Percentiles rank a stretch among this genome's conserved stretches.
These are phyloP conservation scores for Spermophilus dauricus DNA, from an alignment of 2,113 vertebrate genomes.

Conservation along the genomic window DNA sequence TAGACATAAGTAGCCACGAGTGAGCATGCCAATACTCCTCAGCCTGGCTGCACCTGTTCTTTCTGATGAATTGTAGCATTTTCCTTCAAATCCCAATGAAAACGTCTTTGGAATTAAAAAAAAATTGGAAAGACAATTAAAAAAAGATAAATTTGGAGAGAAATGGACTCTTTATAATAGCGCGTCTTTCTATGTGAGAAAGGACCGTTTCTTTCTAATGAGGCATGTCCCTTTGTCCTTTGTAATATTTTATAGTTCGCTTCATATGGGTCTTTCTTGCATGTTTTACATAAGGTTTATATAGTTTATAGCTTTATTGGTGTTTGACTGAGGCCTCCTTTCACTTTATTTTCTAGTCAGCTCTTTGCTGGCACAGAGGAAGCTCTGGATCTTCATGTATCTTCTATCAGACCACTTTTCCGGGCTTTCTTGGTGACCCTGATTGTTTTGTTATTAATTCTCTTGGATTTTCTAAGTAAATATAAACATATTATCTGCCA, in stretches of 20 bases:
- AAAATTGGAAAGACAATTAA: neutral
- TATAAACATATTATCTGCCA: slow-evolving; percentile 1
- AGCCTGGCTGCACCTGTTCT: fast-evolving
- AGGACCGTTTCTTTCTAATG: neutral
- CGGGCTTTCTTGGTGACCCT: neutral
- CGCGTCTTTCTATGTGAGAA: neutral
- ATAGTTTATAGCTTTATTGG: neutral
- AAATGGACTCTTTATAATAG: neutral
- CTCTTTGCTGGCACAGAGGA: fast-evolving
- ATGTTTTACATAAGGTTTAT: neutral
- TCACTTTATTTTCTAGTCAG: neutral
- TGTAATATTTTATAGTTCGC: neutral
- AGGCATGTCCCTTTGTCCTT: neutral
- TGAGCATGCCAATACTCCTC: fast-evolving
- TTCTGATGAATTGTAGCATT: neutral
- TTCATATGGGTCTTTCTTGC: neutral
- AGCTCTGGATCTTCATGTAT: neutral
- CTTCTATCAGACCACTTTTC: neutral
- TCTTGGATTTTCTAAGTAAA: slow-evolving; percentile 44
- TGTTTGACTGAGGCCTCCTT: neutral
- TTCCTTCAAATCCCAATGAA: neutral
- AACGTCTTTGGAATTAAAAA: neutral
- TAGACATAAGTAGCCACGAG: fast-evolving
- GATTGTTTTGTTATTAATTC: slow-evolving; percentile 16
- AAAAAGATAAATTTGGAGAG: neutral